phyloP scores from a whole-genome alignment of 1,140 invertebrate genomes.

The Papilio glaucus region DNA sequence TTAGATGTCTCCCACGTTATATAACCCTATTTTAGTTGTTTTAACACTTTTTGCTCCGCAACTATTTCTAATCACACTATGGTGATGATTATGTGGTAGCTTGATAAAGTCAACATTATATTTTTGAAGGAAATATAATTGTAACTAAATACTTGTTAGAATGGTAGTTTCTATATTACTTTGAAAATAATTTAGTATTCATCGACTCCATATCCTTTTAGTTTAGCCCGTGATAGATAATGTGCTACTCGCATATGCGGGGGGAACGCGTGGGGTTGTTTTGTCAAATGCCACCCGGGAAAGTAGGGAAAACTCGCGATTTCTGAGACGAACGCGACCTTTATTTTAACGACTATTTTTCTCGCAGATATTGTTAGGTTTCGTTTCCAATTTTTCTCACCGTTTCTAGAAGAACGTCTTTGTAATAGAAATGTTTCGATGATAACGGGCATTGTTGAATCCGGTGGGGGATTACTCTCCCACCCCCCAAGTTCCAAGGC shows the following conservation, averaged over 20 bases:
- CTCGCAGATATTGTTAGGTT: constrained; percentile 39
- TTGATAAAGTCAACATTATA: too few species aligned
- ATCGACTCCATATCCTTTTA: constrained; percentile 50
- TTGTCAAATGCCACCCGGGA: constrained; percentile 70
- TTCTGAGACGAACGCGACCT: constrained; percentile 43
- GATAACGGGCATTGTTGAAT: too few species aligned
- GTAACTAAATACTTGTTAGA: not conserved
- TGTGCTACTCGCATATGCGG: constrained; percentile 72
- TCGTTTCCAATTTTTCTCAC: constrained; percentile 40
- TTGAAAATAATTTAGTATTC: constrained; percentile 27
- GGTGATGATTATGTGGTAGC: too few species aligned
- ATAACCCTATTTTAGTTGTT: too few species aligned
- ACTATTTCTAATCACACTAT: too few species aligned
- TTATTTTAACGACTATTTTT: constrained; percentile 50
- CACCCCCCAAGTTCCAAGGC: too few species aligned
- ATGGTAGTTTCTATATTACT: not conserved
- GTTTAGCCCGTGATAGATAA: constrained; percentile 73
- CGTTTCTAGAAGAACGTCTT: constrained; percentile 11
- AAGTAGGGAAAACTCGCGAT: constrained; percentile 49
- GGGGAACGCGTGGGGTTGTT: constrained; percentile 61
- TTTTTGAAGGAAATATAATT: too few species aligned
- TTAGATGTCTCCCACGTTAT: too few species aligned
- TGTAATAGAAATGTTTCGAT: constrained; percentile 10
- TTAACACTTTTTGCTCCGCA: too few species aligned
- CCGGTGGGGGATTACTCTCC: too few species aligned